Percentiles rank a stretch among this genome's conserved stretches.
phyloP scores from a whole-genome alignment of 2,888 invertebrate genomes.

The Pristionchus entomophagus region DNA sequence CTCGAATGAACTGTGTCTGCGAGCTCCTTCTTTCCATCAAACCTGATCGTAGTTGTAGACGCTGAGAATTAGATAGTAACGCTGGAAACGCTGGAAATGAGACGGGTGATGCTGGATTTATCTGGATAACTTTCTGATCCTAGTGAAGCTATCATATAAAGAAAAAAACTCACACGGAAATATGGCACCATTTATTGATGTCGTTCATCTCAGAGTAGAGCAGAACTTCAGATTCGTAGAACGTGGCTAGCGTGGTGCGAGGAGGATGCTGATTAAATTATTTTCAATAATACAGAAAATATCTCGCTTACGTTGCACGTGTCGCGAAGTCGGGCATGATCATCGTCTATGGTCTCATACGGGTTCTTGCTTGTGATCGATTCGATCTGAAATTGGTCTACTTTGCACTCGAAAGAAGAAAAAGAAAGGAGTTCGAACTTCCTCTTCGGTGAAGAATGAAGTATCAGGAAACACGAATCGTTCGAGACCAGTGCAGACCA shows the following conservation, averaged over 20 bases:
- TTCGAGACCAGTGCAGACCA: neutral
- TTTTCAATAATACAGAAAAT: neutral
- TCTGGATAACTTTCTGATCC: neutral
- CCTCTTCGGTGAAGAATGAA: neutral
- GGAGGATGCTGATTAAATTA: neutral
- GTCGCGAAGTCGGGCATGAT: neutral
- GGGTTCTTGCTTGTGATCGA: neutral
- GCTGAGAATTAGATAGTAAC: neutral
- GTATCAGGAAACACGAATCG: neutral
- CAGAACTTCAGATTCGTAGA: neutral
- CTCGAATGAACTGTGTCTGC: neutral
- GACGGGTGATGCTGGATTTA: neutral
- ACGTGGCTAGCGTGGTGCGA: neutral
- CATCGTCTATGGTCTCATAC: neutral
- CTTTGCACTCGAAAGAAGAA: too few species aligned
- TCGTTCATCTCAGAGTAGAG: neutral
- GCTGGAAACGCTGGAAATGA: too few species aligned
- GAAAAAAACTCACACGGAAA: neutral
- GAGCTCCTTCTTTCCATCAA: neutral
- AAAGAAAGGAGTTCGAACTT: too few species aligned
- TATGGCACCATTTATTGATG: neutral
- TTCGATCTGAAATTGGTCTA: neutral
- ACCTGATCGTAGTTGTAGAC: slow-evolving; percentile 20
- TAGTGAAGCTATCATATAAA: too few species aligned
- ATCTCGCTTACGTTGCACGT: neutral